Evolutionary conservation across 2,113 vertebrate genomes (phyloP), one percentile per base, ranked within the genome.

Genomic region (Chlorodrepanis virens): DNA sequence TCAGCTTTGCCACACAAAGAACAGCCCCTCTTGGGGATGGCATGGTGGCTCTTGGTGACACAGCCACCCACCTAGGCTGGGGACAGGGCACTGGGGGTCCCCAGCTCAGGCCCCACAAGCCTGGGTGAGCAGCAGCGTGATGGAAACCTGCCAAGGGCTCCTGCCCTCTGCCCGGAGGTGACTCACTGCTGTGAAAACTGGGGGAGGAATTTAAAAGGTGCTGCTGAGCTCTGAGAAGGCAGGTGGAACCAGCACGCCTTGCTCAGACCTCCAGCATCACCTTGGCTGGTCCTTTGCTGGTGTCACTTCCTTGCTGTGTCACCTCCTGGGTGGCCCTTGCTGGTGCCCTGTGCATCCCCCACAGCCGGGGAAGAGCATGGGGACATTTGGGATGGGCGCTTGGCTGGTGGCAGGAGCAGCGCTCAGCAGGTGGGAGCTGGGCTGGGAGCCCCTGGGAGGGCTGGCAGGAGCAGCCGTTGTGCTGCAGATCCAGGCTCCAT

Each of bases 401-500:
- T 28, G 87, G 67, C 61, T 5, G 33, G 56, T 4, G 59, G 50
- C 40, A 63, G 60, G 37, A 68, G 61, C 9, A 64, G 65, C 1
- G 3, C 6, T 40, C 0, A 3, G 19, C 7, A 14, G 0, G 10
- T 8, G 71, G 67, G 53, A 27, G 52, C 49, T 50, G 83, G 37
- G 53, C 87, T 92, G 15, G 0, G 9, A 40, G 13, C 23, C 40
- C 28, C n/a, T 12, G 35, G 82, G 5, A 5, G 9, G 25, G 25
- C 17, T 17, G 39, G 10, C 2, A 18, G 60, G 70, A 65, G 12
- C 0, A 12, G 87, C 49, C 0, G 0, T 1, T 6, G 81, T 42
- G 1, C 57, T 29, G 71, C 1, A 0, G 29, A 17, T 18, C 2
- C 4, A 52, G 81, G 50, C 65, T 78, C 45, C 0, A 0, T 19